Conservation (phyloP, 2,797 vertebrate genomes). For the Pelobates cultripes region DNA sequence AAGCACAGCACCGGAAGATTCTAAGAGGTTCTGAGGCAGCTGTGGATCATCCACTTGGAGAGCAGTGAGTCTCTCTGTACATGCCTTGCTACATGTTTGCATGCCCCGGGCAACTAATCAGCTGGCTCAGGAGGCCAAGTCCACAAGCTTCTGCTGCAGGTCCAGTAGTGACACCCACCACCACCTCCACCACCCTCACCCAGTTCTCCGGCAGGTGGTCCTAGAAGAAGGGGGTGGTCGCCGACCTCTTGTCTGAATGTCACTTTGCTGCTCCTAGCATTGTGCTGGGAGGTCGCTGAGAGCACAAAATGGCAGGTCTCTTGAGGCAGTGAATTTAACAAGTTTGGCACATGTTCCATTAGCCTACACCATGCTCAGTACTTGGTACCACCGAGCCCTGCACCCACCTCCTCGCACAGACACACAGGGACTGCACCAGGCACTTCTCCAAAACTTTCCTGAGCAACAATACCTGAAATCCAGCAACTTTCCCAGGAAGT, state of each 20-base stretch:
- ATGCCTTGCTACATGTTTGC: neutral
- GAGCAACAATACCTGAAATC: conserved; percentile 43
- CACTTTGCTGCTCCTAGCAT: conserved; percentile 70
- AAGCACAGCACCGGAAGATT: no score
- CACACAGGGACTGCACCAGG: neutral
- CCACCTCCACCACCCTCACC: neutral
- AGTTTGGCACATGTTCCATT: conserved; percentile 79
- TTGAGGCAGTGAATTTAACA: conserved; percentile 76
- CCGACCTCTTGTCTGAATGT: conserved; percentile 72
- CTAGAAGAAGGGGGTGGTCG: conserved; percentile 57
- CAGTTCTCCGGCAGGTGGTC: no score
- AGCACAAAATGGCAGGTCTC: conserved; percentile 96
- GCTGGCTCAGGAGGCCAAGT: neutral
- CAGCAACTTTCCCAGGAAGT: conserved; percentile 68
- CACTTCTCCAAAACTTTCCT: conserved; percentile 70
- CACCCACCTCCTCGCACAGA: conserved; percentile 46
- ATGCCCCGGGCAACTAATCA: no score
- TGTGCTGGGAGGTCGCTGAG: conserved; percentile 63
- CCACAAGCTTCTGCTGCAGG: neutral
- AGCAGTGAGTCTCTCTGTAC: no score
- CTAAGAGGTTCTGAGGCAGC: conserved; percentile 28
- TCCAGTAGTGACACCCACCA: neutral
- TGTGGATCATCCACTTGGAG: neutral
- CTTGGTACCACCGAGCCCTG: conserved; percentile 47
- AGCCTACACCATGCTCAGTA: conserved; percentile 61